phyloP scores from a whole-genome alignment of 2,888 invertebrate genomes.

The Stenchaetothrips biformis region DNA sequence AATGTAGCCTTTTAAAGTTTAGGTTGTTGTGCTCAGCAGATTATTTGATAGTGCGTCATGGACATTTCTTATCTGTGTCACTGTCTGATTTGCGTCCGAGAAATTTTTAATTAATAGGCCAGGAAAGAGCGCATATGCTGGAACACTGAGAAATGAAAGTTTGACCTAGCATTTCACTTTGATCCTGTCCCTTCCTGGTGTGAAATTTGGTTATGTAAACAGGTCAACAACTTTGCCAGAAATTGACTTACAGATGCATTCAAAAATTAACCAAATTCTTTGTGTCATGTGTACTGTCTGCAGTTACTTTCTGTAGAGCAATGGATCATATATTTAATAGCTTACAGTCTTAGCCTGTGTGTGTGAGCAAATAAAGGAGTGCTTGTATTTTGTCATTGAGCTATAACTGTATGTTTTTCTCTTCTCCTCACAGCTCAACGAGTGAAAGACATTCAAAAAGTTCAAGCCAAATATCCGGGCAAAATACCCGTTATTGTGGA shows the following conservation, averaged over 20 bases:
- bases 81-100: not conserved
- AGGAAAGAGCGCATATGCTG: not conserved
- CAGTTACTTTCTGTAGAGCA: not conserved
- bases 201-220: not conserved
- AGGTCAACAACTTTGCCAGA: not conserved
- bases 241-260: not conserved
- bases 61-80: not conserved
- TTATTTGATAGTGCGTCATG: not conserved
- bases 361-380: too few species aligned
- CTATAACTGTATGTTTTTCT: not conserved
- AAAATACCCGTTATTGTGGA: constrained; percentile 17
- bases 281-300: not conserved
- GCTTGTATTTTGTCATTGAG: not conserved
- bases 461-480: not conserved
- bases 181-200: not conserved
- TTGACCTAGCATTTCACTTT: too few species aligned
- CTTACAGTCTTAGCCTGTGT: too few species aligned
- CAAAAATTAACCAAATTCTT: not conserved
- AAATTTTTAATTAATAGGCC: not conserved
- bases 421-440: not conserved
- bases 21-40: not conserved
- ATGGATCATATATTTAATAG: too few species aligned
- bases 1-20: not conserved
- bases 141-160: not conserved
- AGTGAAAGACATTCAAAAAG: constrained; percentile 1